Percentiles rank a stretch among this genome's conserved stretches.
Conservation (phyloP, 2,888 invertebrate species). For the Choristoneura rosaceana region DNA sequence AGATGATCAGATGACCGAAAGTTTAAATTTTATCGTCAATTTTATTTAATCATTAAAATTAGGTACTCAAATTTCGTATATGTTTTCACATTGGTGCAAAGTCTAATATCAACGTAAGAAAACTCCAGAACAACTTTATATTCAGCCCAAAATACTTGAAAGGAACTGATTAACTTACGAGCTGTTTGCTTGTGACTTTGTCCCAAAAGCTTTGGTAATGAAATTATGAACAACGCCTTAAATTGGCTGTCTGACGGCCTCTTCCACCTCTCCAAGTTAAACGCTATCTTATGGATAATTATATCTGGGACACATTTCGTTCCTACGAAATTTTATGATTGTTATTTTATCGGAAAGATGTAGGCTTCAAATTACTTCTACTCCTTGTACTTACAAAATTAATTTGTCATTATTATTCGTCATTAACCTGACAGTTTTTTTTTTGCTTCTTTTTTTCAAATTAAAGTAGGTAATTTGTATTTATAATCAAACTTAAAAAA, state of each 20-base stretch:
- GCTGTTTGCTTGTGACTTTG: constrained; percentile 25
- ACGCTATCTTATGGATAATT: constrained; percentile 7
- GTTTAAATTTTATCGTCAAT: background rate
- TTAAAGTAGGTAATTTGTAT: constrained; percentile 19
- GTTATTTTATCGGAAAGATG: background rate
- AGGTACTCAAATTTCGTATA: background rate
- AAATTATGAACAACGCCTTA: constrained; percentile 30
- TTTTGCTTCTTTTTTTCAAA: background rate
- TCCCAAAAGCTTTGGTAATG: constrained; percentile 19
- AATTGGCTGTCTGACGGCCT: constrained; percentile 14
- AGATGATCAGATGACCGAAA: too few relatives aligned
- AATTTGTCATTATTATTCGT: background rate
- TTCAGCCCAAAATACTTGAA: constrained; percentile 6
- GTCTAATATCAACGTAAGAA: background rate
- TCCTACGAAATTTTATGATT: background rate
- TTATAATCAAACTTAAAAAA: constrained; percentile 18
- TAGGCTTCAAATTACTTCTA: too few relatives aligned
- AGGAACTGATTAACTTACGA: constrained; percentile 7
- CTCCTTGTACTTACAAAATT: too few relatives aligned
- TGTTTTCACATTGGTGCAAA: background rate
- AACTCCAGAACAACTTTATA: constrained; percentile 9
- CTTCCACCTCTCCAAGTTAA: background rate
- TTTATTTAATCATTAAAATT: background rate
- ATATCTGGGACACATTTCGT: constrained; percentile 7
- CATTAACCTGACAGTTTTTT: background rate